Conservation (phyloP, 2,888 invertebrate species). For the Copidosoma aretas region DNA sequence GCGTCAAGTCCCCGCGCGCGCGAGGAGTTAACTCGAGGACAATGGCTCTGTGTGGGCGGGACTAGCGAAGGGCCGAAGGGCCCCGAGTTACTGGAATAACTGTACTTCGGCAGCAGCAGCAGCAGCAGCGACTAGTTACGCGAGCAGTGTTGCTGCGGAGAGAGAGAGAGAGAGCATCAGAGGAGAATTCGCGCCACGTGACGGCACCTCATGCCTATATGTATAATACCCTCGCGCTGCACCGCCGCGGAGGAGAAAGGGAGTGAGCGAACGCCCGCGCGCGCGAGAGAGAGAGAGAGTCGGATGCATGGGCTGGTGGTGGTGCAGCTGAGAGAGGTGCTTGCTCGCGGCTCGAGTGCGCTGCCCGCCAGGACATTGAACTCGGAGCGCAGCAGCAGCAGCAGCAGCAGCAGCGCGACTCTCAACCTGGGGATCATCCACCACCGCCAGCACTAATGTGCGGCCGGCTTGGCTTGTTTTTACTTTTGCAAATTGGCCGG, state of each 20-base stretch:
- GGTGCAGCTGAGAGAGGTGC: slow-evolving; percentile 51
- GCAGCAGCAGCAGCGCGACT: slow-evolving; percentile 59
- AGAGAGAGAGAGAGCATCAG: slow-evolving; percentile 49
- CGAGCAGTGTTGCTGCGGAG: slow-evolving; percentile 42
- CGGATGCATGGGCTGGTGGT: slow-evolving; percentile 42
- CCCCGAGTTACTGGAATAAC: slow-evolving; percentile 58
- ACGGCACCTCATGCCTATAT: neutral
- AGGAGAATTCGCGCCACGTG: slow-evolving; percentile 44
- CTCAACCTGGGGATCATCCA: slow-evolving; percentile 62
- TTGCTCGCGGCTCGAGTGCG: slow-evolving; percentile 54
- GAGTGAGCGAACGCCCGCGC: slow-evolving; percentile 11
- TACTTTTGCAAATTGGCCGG: slow-evolving; percentile 7
- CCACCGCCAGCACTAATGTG: slow-evolving; percentile 32
- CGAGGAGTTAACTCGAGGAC: slow-evolving; percentile 27
- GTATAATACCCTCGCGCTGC: no score
- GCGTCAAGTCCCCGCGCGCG: no score
- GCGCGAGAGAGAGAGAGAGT: slow-evolving; percentile 44
- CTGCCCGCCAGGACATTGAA: slow-evolving; percentile 63
- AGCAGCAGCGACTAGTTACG: slow-evolving; percentile 51
- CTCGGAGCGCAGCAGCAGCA: no score
- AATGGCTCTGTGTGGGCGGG: slow-evolving; percentile 39
- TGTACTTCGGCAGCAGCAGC: no score
- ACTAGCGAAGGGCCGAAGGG: slow-evolving; percentile 51
- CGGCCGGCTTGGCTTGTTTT: slow-evolving; percentile 28
- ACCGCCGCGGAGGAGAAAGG: slow-evolving; percentile 3